These are phyloP conservation scores for Cephalopholis sonnerati DNA, from an alignment of 2,113 vertebrate genomes.

Conservation along the genomic window DNA sequence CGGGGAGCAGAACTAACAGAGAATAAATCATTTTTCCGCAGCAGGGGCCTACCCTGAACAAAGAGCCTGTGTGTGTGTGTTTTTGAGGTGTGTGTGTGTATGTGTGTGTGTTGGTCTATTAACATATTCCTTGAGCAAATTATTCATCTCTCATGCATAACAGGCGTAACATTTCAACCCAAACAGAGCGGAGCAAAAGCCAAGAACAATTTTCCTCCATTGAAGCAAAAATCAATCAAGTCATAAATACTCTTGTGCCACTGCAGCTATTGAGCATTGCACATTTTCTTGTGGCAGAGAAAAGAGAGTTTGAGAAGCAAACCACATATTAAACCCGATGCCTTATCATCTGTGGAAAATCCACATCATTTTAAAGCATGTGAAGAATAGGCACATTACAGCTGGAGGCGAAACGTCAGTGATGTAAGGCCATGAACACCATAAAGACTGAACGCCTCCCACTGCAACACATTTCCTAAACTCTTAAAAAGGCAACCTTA, in stretches of 20 bases:
- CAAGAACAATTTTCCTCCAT: slow-evolving; percentile 33
- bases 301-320: slow-evolving; percentile 20
- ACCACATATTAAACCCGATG: background rate
- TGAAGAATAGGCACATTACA: background rate
- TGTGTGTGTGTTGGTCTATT: slow-evolving; percentile 47
- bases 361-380: slow-evolving; percentile 7
- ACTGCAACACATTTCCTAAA: slow-evolving; percentile 6
- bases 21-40: slow-evolving; percentile 79
- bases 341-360: slow-evolving; percentile 29
- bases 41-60: slow-evolving; percentile 67
- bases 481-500: slow-evolving; percentile 3
- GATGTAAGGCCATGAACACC: slow-evolving; percentile 10
- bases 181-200: slow-evolving; percentile 33
- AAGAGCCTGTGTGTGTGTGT: slow-evolving; percentile 73
- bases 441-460: slow-evolving; percentile 3
- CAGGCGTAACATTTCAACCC: slow-evolving; percentile 49
- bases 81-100: slow-evolving; percentile 8
- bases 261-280: background rate
- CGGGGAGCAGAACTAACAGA: slow-evolving; percentile 70
- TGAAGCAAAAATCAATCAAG: slow-evolving; percentile 35
- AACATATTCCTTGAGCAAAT: slow-evolving; percentile 63
- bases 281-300: background rate
- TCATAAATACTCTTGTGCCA: slow-evolving; percentile 19
- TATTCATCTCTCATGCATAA: slow-evolving; percentile 55
- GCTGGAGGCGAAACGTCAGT: background rate